Percentiles rank a stretch among this genome's conserved stretches.
These are phyloP conservation scores for Melanerpes formicivorus DNA, from an alignment of 2,113 vertebrate genomes.

Conservation along the genomic window DNA sequence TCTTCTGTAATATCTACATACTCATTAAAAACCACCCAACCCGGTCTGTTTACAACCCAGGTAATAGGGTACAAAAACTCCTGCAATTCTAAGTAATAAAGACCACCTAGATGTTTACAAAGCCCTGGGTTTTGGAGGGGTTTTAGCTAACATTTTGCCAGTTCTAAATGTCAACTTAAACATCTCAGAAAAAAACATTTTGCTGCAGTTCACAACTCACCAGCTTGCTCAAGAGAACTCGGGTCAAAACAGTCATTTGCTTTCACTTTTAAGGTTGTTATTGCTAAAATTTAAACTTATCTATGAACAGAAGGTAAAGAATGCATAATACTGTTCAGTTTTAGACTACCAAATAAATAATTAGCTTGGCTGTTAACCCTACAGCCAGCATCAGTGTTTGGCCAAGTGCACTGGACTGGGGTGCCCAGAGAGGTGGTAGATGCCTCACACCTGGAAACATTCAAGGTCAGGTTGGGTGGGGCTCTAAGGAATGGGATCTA, in stretches of 20 bases:
- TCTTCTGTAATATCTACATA: neutral
- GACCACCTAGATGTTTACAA: neutral
- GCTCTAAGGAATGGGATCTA: too few relatives aligned
- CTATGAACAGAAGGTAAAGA: neutral
- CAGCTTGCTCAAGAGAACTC: neutral
- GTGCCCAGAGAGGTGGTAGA: too few relatives aligned
- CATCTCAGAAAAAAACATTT: neutral
- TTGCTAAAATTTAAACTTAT: neutral
- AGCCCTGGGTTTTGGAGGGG: neutral
- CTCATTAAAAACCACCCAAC: neutral
- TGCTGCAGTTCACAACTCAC: neutral
- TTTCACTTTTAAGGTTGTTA: neutral
- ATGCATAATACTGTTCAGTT: neutral
- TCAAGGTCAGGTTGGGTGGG: too few relatives aligned
- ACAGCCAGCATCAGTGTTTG: neutral
- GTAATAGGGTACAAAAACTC: neutral
- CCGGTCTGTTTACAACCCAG: neutral
- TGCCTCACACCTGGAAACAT: too few relatives aligned
- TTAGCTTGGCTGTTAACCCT: neutral
- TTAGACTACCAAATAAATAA: neutral
- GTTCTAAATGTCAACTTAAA: neutral
- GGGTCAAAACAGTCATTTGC: neutral
- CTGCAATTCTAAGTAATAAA: neutral
- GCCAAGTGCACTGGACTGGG: too few relatives aligned
- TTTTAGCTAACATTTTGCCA: neutral